Evolutionary conservation across 2,113 vertebrate species (phyloP).

Genomic region (Agelaius phoeniceus): DNA sequence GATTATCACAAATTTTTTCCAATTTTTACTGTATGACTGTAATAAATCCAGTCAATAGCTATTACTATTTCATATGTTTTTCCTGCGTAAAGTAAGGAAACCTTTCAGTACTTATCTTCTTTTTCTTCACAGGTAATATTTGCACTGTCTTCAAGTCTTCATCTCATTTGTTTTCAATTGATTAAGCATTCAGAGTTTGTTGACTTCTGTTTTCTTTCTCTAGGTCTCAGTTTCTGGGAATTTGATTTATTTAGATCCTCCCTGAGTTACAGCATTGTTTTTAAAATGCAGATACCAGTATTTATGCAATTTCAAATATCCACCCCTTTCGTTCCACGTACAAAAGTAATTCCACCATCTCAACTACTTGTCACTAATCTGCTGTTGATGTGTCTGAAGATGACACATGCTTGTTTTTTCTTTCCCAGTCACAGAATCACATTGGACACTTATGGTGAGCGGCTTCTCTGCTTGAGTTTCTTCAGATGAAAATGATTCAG

Average conservation of each 20-base stretch:
- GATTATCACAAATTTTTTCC: neutral
- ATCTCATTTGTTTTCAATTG: neutral
- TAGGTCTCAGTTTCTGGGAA: accelerated
- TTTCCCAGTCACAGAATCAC: neutral
- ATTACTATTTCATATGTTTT: neutral
- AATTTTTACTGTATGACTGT: neutral
- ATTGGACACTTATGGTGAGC: accelerated
- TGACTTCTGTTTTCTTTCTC: neutral
- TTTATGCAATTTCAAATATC: neutral
- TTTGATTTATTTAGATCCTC: neutral
- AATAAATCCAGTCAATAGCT: neutral
- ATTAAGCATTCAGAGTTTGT: neutral
- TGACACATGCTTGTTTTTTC: neutral
- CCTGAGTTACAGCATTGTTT: neutral
- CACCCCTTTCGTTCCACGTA: neutral
- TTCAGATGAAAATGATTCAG: neutral
- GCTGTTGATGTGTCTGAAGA: neutral
- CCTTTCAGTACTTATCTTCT: neutral
- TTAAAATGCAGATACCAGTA: neutral
- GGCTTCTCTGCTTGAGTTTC: neutral
- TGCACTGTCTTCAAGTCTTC: neutral
- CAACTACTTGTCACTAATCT: neutral
- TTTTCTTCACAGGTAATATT: neutral
- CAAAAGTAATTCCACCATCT: neutral
- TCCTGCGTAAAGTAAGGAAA: neutral